phyloP scores from a whole-genome alignment of 1,140 invertebrate species.

The Nixonia krombeini region DNA sequence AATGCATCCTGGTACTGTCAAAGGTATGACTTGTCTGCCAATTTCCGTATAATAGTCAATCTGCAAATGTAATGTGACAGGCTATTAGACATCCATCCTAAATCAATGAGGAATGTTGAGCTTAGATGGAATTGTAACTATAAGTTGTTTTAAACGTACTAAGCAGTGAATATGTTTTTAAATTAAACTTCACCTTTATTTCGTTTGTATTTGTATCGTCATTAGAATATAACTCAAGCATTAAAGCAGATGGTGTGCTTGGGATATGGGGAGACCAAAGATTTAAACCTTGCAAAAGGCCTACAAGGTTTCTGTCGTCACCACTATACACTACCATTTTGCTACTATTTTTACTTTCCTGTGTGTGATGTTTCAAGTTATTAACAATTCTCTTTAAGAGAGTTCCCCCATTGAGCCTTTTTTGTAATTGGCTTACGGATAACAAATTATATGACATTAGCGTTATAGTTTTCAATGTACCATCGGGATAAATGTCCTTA shows the following conservation, averaged over 20 bases:
- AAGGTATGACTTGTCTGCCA: too few species aligned
- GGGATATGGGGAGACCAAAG: slow-evolving; percentile 46
- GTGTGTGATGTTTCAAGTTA: slow-evolving; percentile 34
- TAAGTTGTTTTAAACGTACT: too few species aligned
- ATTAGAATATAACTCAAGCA: slow-evolving; percentile 59
- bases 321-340: slow-evolving; percentile 59
- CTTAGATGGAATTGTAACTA: too few species aligned
- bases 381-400: slow-evolving; percentile 55
- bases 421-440: slow-evolving; percentile 50
- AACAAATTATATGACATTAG: slow-evolving; percentile 51
- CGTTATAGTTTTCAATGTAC: slow-evolving; percentile 44
- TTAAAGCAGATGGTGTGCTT: slow-evolving; percentile 45
- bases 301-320: slow-evolving; percentile 56
- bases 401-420: slow-evolving; percentile 58
- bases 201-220: slow-evolving; percentile 42
- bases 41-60: too few species aligned
- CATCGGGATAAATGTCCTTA: slow-evolving; percentile 42
- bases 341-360: slow-evolving; percentile 7
- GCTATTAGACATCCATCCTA: too few species aligned
- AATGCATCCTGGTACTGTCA: too few species aligned
- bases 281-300: slow-evolving; percentile 52
- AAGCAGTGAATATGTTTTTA: too few species aligned
- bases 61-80: too few species aligned
- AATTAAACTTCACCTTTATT: slow-evolving; percentile 57
- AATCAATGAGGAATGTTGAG: too few species aligned